Evolutionary conservation across 2,113 vertebrate species (phyloP).

Genomic region (Tympanuchus pallidicinctus): DNA sequence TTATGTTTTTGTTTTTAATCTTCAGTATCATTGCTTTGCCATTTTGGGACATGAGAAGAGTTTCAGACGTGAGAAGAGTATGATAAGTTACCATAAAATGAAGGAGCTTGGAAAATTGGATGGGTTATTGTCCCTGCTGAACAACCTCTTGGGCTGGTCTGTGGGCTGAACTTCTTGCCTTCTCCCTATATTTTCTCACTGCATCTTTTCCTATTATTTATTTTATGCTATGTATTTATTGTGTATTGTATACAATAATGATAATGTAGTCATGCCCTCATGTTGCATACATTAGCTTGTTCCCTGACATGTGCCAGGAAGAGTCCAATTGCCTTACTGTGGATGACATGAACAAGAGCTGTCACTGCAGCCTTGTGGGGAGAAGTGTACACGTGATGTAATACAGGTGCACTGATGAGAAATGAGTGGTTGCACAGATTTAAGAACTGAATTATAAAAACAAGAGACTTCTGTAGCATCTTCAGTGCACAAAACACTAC

Average conservation of each 20-base stretch:
- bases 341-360: neutral
- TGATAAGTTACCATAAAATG: neutral
- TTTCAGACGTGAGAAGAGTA: neutral
- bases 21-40: neutral
- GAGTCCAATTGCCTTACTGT: neutral
- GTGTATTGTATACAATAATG: neutral
- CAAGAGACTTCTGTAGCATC: neutral
- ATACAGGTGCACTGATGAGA: neutral
- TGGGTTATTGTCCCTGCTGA: neutral
- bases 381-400: neutral
- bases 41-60: neutral
- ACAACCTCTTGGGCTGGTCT: neutral
- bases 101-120: neutral
- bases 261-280: neutral
- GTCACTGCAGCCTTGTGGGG: neutral
- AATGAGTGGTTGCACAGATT: neutral
- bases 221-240: neutral
- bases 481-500: neutral
- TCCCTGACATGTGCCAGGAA: neutral
- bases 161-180: neutral
- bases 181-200: neutral
- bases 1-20: neutral
- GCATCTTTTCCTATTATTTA: neutral
- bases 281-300: neutral
- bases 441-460: neutral